phyloP scores from a whole-genome alignment of 1,140 invertebrate species.

The Akabosia matsudoensis region DNA sequence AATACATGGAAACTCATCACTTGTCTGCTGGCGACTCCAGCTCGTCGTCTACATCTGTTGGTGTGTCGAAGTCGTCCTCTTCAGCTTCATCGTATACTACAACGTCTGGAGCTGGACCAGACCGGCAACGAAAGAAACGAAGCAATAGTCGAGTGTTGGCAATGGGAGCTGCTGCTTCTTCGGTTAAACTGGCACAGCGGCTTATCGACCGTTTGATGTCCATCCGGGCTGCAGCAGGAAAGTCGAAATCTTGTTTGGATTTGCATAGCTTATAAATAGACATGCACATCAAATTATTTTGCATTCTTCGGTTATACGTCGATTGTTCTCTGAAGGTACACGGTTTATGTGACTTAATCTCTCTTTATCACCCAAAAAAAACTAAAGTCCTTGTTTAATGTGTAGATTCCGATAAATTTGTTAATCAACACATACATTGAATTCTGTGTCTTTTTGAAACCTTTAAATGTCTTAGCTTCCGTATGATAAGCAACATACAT shows the following conservation, averaged over 20 bases:
- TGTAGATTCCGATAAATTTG: too few relatives aligned
- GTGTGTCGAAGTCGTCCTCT: neutral
- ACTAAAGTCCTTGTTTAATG: too few relatives aligned
- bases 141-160: neutral
- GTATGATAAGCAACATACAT: too few relatives aligned
- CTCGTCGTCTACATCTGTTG: constrained; percentile 14
- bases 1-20: neutral
- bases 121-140: neutral
- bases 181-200: constrained; percentile 10
- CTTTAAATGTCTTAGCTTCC: too few relatives aligned
- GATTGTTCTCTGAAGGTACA: too few relatives aligned
- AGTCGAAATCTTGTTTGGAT: constrained; percentile 31
- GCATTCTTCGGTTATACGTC: neutral
- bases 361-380: too few relatives aligned
- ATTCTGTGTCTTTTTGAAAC: too few relatives aligned
- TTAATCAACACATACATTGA: too few relatives aligned
- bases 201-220: constrained; percentile 27
- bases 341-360: too few relatives aligned
- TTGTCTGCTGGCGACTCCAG: neutral
- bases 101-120: neutral
- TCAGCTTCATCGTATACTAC: neutral
- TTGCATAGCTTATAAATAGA: constrained; percentile 26
- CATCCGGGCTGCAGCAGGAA: neutral
- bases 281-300: neutral
- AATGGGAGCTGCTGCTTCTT: neutral